Base-by-base conservation (phyloP, 2,797 vertebrate genomes). In the Anomalospiza imberbis region DNA sequence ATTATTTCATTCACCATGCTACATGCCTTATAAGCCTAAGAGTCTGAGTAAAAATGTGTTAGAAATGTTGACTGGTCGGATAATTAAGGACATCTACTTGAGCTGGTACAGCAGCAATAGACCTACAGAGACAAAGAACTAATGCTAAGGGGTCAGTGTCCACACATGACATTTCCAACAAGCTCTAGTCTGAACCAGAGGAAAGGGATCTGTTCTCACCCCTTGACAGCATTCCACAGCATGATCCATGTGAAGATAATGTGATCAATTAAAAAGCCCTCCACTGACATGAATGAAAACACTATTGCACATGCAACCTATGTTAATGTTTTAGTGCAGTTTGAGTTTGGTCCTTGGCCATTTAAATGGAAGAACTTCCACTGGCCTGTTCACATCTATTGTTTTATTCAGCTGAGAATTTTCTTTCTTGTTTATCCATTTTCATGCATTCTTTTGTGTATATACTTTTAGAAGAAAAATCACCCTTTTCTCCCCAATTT, bases 401-500 rank as follows among this genome's bases (percentile, higher is more conserved):
- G 10, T 61, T 86, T 82, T 13, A 25, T 17, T 48, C 32, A 73
- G 10, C 24, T 61, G 57, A 74, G 21, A 20, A 34, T 89, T 90
- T 90, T 63, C 48, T 66, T 70, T 40, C 25, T 79, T 75, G 3
- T 65, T 85, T 84, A 13, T 84, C 26, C 13, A 34, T 88, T 73
- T 75, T 70, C 22, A 44, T 38, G 11, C 26, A 26, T 48, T 53
- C 24, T 91, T 89, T 73, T 5, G 31, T 2, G 44, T 36, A 44
- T 60, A 34, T 15, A 70, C 20, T 54, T 91, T 26, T 24, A 66
- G 34, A 82, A 71, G 17, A 17, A 91, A 82, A 84, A 60, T 19
- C 2, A 1, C 20, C 20, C 6, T 5, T 36, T 18, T 3, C 13
- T 9, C 28, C 4, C 2, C 5, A 1, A 0, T 29, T 57, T 72